Percentiles rank a stretch among this genome's conserved stretches.
These are phyloP conservation scores for Cyanoramphus novaezelandiae DNA, from an alignment of 2,113 vertebrate species.

Conservation along the genomic window DNA sequence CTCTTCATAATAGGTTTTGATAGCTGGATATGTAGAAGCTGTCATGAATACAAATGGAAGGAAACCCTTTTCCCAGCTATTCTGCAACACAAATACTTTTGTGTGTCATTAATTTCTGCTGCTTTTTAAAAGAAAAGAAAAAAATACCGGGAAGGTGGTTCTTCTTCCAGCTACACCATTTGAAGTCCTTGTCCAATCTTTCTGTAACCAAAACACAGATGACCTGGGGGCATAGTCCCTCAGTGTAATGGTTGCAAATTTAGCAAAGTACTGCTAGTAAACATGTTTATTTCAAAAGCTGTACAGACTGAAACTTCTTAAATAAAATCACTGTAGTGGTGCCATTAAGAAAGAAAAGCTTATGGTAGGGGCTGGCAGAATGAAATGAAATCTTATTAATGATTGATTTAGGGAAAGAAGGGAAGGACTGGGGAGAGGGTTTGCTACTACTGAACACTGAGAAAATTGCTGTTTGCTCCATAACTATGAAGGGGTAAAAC, in stretches of 20 bases:
- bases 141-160: not conserved
- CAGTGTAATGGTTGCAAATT: not conserved
- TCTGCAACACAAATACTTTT: slow-evolving; percentile 36
- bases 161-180: not conserved
- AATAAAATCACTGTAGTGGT: not conserved
- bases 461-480: not conserved
- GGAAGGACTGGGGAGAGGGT: not conserved
- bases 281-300: not conserved
- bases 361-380: not conserved
- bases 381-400: not conserved
- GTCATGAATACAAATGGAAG: slow-evolving; percentile 34
- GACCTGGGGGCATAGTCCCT: not conserved
- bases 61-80: slow-evolving; percentile 28
- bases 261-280: not conserved
- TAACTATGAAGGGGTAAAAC: not conserved
- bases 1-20: slow-evolving; percentile 54
- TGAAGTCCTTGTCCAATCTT: not conserved
- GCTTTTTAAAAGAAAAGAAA: not conserved
- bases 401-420: not conserved
- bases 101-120: slow-evolving; percentile 25
- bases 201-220: not conserved
- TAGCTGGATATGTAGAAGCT: slow-evolving; percentile 26
- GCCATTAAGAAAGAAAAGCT: not conserved
- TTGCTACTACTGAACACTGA: not conserved
- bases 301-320: not conserved